Percentiles rank a stretch among this genome's conserved stretches.
These are phyloP conservation scores for Blennius ocellaris DNA, from an alignment of 2,113 vertebrate species.

Conservation along the genomic window DNA sequence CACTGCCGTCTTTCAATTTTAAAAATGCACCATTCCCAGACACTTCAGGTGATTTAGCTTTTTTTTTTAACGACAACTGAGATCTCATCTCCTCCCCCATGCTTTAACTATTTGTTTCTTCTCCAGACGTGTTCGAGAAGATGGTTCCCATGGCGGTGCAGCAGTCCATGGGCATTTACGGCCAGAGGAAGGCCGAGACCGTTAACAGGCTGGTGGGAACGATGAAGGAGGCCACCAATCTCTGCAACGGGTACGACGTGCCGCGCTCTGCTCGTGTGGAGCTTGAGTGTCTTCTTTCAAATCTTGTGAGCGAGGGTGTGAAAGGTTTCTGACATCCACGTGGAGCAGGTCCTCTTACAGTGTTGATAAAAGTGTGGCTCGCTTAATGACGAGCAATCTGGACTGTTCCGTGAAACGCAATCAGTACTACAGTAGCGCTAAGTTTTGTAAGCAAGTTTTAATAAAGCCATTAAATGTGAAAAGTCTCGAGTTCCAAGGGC, in stretches of 20 bases:
- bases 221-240: constrained; percentile 96
- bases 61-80: not conserved
- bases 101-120: constrained; percentile 1
- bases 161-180: constrained; percentile 90
- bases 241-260: constrained; percentile 91
- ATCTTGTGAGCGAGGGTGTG: constrained; percentile 14
- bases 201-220: constrained; percentile 94
- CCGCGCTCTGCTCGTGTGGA: constrained; percentile 11
- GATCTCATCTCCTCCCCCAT: not conserved
- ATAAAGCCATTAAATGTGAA: no score
- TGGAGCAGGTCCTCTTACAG: constrained; percentile 23
- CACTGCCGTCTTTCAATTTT: no score
- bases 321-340: constrained; percentile 30
- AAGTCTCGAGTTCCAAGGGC: no score
- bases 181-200: constrained; percentile 92
- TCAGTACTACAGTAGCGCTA: no score
- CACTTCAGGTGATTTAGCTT: no score
- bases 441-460: no score
- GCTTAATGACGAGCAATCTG: no score
- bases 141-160: constrained; percentile 98
- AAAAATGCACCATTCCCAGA: no score
- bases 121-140: constrained; percentile 95
- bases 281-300: no score
- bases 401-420: no score
- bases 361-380: constrained; percentile 2